Percentiles rank a stretch among this genome's conserved stretches.
phyloP scores from a whole-genome alignment of 2,113 vertebrate species.

The Oxygymnocypris stewartii region DNA sequence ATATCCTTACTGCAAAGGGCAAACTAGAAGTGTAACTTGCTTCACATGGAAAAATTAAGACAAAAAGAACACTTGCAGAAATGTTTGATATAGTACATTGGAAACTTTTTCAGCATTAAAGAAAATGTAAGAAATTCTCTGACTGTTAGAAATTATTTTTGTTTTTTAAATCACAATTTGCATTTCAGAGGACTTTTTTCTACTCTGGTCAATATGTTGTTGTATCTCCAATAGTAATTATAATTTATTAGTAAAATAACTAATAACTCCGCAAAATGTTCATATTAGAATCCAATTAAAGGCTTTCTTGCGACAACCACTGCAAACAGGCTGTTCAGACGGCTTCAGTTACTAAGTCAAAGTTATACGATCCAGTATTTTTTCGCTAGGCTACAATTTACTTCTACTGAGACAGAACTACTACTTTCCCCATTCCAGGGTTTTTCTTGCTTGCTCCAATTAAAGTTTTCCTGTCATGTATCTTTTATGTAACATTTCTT shows the following conservation, averaged over 20 bases:
- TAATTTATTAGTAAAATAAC: not conserved
- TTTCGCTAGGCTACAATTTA: not conserved
- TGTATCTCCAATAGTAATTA: not conserved
- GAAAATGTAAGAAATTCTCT: not conserved
- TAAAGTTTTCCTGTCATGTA: not conserved
- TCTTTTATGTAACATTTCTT: not conserved
- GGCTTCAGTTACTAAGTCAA: not conserved
- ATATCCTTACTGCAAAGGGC: constrained; percentile 52
- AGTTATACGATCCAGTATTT: not conserved
- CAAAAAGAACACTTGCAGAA: constrained; percentile 18
- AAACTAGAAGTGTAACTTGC: constrained; percentile 17
- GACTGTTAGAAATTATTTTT: not conserved
- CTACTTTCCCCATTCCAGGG: not conserved
- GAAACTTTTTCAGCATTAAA: not conserved
- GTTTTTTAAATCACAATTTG: not conserved
- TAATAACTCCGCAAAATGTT: not conserved
- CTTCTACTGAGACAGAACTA: not conserved
- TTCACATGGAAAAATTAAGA: constrained; percentile 23
- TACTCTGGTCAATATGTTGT: not conserved
- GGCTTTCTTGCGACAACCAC: not conserved
- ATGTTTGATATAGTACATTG: not conserved
- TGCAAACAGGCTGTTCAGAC: not conserved
- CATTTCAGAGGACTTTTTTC: not conserved
- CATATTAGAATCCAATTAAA: constrained; percentile 26
- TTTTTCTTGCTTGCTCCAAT: not conserved